Base-by-base conservation (phyloP, 1,140 invertebrate species). In the Drosophila setifemur region DNA sequence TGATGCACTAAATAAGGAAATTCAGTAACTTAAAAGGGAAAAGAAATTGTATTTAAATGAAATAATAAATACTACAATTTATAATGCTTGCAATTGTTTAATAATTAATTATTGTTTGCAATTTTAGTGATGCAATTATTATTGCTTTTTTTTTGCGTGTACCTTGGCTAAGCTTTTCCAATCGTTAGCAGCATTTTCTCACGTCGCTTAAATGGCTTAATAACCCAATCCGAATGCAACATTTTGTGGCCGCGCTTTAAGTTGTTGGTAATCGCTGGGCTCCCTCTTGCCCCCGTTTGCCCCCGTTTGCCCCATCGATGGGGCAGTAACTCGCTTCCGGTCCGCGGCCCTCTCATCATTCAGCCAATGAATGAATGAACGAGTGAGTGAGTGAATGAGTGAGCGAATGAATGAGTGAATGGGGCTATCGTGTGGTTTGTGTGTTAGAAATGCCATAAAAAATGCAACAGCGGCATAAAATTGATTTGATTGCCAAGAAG, bases 131-230 rank as follows among this genome's bases (percentile, higher is more conserved):
- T 11, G 3, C 7, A 7, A 16, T 39, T 18, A 11, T 1, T 0
- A 0, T 3, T 0, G 0, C 0, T 11, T 44, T 54, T 60, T 54
- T 12, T 37, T 16, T 3, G 8, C 8, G 55, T 61, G 57, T 35
- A 61, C 28, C 21, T 52, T 19, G 18, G 9, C 5, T 42, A 18
- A 11, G 57, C 4, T 64, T 64, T 71, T 47, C 54, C 68, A 26
- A 71, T 50, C 39, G 67, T 33, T 67, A 19, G 12, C 49, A 69
- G 44, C 67, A 73, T 73, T 73, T 73, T 73, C 70, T 73, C 70
- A 73, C 70, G 69, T 73, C 70, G 67, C 57, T 63, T 53, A 73
- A 72, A 73, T 73, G 70, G 69, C 70, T 73, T 72, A 73, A 73
- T 73, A 73, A 73, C 69, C 69, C 67, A 71, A 71, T 71, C 67